Conservation (phyloP, 2,797 vertebrate species). For the Poliocrania exsul region DNA sequence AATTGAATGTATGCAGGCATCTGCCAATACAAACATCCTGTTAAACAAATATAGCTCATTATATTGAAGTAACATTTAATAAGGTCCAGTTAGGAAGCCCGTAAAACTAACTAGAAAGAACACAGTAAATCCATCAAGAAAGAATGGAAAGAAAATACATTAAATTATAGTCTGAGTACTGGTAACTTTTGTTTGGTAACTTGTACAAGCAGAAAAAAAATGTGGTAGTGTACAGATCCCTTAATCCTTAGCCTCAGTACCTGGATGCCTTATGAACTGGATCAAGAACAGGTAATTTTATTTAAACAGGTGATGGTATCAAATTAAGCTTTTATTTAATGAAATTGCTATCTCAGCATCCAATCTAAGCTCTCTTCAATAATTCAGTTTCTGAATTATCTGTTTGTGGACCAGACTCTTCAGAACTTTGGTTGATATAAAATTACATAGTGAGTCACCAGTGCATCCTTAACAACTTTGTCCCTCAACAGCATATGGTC, state of each 20-base stretch:
- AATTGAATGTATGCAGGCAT: neutral
- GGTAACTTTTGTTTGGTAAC: neutral
- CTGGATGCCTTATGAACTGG: neutral
- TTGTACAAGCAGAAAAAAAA: neutral
- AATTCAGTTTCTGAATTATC: neutral
- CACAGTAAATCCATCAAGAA: neutral
- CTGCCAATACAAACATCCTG: constrained; percentile 20
- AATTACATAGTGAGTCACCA: neutral
- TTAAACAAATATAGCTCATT: constrained; percentile 32
- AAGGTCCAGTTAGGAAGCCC: neutral
- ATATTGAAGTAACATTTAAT: constrained; percentile 15
- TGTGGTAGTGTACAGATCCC: neutral
- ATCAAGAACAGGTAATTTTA: neutral
- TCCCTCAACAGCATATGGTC: neutral
- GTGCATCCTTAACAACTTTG: neutral
- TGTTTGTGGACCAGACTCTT: neutral
- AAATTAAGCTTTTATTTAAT: neutral
- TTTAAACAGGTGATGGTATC: neutral
- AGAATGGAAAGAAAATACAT: neutral
- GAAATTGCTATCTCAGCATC: neutral
- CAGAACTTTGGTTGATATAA: neutral
- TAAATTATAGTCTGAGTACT: neutral
- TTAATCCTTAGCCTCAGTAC: neutral
- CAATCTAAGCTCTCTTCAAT: neutral
- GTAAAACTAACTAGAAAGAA: constrained; percentile 13